These are phyloP conservation scores for Panthera leo DNA, from an alignment of 2,113 vertebrate genomes.

Conservation along the genomic window DNA sequence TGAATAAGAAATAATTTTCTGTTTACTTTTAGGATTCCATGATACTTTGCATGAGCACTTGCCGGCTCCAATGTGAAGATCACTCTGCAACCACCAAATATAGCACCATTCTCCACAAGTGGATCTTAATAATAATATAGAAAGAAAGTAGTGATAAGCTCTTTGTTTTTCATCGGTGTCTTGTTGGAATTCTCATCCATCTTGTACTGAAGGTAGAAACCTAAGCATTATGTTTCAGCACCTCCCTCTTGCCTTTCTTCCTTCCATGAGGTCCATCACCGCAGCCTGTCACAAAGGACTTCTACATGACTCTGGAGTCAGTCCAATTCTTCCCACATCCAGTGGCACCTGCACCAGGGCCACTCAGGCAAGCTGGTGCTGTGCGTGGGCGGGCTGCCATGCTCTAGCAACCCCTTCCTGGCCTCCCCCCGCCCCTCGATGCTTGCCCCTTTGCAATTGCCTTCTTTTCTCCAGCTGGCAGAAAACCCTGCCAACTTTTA, in stretches of 20 bases:
- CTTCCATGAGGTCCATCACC: not conserved
- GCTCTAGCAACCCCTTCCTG: too few relatives aligned
- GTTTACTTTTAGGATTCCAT: not conserved
- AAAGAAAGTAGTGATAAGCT: not conserved
- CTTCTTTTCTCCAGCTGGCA: too few relatives aligned
- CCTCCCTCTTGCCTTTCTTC: not conserved
- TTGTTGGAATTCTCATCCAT: too few relatives aligned
- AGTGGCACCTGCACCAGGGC: rapidly evolving
- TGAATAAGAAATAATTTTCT: not conserved
- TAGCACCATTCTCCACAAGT: too few relatives aligned
- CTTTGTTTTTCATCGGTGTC: not conserved
- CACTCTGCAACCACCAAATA: not conserved
- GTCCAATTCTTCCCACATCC: not conserved
- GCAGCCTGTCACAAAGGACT: not conserved
- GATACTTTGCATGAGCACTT: not conserved
- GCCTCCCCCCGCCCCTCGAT: too few relatives aligned
- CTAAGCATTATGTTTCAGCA: not conserved
- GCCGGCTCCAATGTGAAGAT: not conserved
- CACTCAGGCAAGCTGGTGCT: too few relatives aligned
- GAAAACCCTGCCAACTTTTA: too few relatives aligned
- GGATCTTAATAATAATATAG: too few relatives aligned
- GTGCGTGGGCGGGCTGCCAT: rapidly evolving
- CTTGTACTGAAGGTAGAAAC: not conserved
- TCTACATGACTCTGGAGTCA: rapidly evolving
- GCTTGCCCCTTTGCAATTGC: not conserved